Base-by-base conservation (phyloP, 2,113 vertebrate species). In the Elgaria multicarinata region DNA sequence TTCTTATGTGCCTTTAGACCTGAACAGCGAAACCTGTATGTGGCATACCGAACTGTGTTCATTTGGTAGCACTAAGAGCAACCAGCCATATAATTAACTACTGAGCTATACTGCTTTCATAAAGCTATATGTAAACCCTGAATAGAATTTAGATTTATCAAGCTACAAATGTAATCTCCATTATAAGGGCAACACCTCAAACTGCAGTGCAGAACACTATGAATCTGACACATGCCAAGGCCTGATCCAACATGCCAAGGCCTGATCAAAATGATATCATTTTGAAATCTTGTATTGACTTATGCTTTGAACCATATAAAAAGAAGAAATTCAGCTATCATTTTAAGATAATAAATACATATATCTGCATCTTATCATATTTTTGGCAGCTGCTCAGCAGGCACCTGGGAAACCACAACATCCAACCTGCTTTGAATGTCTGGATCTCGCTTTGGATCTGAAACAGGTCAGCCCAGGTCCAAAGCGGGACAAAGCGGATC, bases 61-160 rank as follows among this genome's bases (percentile, higher is more conserved):
- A 0, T 28, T 92, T 86, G n/a, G 77, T 86, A 94, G 86, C 93
- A 92, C 26, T 69, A 85, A 93, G 93, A 90, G 84, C 81, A 93
- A 91, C 87, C 87, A 89, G 83, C 3, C 8, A 44, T 90, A 87
- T 78, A 90, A 95, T 93, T 94, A 92, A 86, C 13, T 71, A 53
- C 79, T 6, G 88, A 93, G 87, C 91, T 88, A 85, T 85, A 58
- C 66, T 88, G 83, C 39, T 71, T 89, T 83, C 4, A 3, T 90
- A 90, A 86, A 90, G 91, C 77, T 69, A 94, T 93, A 91, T 87
- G 82, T 69, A 2, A 55, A 76, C 90, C 87, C 87, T 82, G 93
- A 90, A 93, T 79, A 85, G 53, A 71, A 22, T 69, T 67, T 72
- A n/a, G 39, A 62, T 84, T 93, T 10, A 24, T 77, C 90, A 93